Evolutionary conservation across 1,140 invertebrate species (phyloP), one percentile per base, ranked within the genome.

Genomic region (Globodera ellingtonae): DNA sequence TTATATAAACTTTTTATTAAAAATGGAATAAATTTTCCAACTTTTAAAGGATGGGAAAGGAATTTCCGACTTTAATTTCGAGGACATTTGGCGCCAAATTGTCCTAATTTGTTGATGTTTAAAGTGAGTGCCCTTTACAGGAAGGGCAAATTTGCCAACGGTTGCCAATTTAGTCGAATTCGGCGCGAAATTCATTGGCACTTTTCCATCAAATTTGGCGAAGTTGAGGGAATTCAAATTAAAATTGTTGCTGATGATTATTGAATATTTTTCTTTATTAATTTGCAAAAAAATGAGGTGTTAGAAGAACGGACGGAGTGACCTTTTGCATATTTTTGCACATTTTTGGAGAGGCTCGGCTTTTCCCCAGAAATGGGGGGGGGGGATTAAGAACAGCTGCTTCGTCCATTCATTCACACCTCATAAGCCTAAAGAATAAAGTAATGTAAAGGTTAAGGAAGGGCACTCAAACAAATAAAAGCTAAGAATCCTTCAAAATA

Each of bases 21-120:
- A 52, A 62, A 18, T 62, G 1, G 13, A 10, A 6, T 18, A 62
- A 62, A 18, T 62, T 62, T 18, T 18, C 13, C 13, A 62, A 18
- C 15, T 62, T 62, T 62, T 18, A 62, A 62, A 62, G 56, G 18
- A 18, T 15, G 18, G 10, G 13, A 18, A 62, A 62, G 10, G 56
- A 62, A 62, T 62, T 62, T 62, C 13, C 13, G 56, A 13, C 56
- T 15, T 62, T 62, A 62, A 62, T 62, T 62, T 62, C 56, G 56
- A 62, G 56, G 56, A 62, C 56, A 18, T 62, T 35, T 62, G 56
- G 56, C 56, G 56, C 13, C 13, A 62, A 62, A 62, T 62, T 62
- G 56, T 62, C 56, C 56, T 62, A 62, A 62, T 62, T 62, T 62
- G 56, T 62, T 62, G 56, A 62, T 15, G 18, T 62, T 62, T 62